Evolutionary conservation across 1,140 invertebrate species (phyloP), one percentile per base, ranked within the genome.

Genomic region (Drosophila subobscura): DNA sequence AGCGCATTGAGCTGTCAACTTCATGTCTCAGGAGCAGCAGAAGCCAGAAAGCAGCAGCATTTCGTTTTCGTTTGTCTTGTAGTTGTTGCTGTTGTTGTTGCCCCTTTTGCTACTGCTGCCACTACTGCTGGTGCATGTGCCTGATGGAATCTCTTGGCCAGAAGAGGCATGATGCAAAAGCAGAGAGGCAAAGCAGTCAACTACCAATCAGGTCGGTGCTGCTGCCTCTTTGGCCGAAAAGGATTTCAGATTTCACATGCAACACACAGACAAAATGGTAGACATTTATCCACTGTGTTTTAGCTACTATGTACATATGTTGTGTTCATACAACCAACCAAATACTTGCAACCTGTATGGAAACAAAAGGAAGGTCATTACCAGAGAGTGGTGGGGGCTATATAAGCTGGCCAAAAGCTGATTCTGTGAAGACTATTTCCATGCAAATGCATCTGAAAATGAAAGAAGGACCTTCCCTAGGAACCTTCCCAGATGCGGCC

Each of bases 1-100:
- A 79, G 83, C 71, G 83, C 83, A 86, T 86, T 88, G 83, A 86
- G 83, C 83, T 86, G 83, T 86, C 83, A 86, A 86, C 83, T 88
- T 88, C 83, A 86, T 88, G 83, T 86, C 84, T 86, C 84, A 12
- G 33, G 10, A 37, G 33, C 33, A 37, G 33, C 33, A 37, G 33
- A 7, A 33, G 2, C 7, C 3, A 12, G 16, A 20, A 20, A 20
- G 10, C 33, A 76, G 78, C 84, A 79, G 71, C 79, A 78, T 86
- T 86, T 86, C 78, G 78, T 88, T 86, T 84, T 88, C 83, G 78
- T 79, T 81, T 74, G 79, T 73, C 58, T 72, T 66, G 72, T 52
- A 56, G 73, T 46, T 76, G 56, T 27, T 58, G 55, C 4, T 55
- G 16, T 8, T 49, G 22, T 22, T 65, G 52, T 54, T 75, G 60